These are phyloP conservation scores for Balanococcus diminutus DNA, from an alignment of 2,888 invertebrate genomes.

Conservation along the genomic window DNA sequence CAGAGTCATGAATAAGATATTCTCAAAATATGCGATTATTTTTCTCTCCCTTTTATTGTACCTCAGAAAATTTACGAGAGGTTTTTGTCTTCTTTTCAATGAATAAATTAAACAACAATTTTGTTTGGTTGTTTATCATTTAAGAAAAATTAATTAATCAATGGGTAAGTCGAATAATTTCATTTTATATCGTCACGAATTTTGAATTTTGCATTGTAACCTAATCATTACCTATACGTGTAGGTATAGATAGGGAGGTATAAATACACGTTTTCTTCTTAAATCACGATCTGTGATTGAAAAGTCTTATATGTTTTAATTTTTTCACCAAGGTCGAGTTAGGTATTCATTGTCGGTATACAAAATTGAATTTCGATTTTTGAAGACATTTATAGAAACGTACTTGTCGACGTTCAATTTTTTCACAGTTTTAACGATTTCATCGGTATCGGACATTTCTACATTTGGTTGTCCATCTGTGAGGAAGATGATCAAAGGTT, in stretches of 20 bases:
- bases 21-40: too few relatives aligned
- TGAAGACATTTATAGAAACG: background rate
- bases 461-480: slow-evolving; percentile 73
- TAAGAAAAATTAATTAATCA: background rate
- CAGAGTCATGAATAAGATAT: too few relatives aligned
- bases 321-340: background rate
- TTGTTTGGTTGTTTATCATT: background rate
- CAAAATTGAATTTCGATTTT: background rate
- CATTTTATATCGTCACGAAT: background rate
- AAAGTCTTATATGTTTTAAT: background rate
- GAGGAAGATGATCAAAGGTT: slow-evolving; percentile 71
- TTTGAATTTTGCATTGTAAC: slow-evolving; percentile 21
- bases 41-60: too few relatives aligned
- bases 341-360: background rate
- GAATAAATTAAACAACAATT: too few relatives aligned
- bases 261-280: background rate
- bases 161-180: background rate
- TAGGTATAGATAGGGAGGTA: slow-evolving; percentile 1
- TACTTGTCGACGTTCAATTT: slow-evolving; percentile 63
- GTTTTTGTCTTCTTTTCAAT: too few relatives aligned
- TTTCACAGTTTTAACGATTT: slow-evolving; percentile 65
- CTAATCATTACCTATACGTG: background rate
- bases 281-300: slow-evolving; percentile 14
- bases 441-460: slow-evolving; percentile 65
- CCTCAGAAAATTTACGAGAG: too few relatives aligned